Evolutionary conservation across 1,140 invertebrate species (phyloP), one percentile per base, ranked within the genome.

Genomic region (Scaptodrosophila lebanonensis): DNA sequence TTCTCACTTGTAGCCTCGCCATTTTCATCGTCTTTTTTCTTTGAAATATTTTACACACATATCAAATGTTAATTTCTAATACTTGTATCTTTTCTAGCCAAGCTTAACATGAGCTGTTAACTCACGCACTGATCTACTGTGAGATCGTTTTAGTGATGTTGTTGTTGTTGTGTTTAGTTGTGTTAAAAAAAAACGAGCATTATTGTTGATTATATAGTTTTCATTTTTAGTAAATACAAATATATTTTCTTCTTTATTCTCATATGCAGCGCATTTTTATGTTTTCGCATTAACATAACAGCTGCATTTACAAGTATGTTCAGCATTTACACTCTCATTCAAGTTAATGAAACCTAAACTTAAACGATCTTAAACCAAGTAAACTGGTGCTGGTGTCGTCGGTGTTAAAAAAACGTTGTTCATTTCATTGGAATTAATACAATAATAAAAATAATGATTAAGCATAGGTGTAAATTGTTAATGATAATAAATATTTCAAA

Each of bases 231-330:
- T 77, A 68, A 72, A 73, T 77, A 77, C 68, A 77, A 77, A 77
- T 79, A 77, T 77, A 73, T 73, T 79, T 77, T 51, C 35, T 59
- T 61, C 68, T 73, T 76, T 40, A 45, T 50, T 66, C 76, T 69
- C 44, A 75, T 51, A 58, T 63, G 51, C 66, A 69, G 70, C 70
- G 54, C 52, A 64, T 61, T 75, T 76, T 75, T 73, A 79, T 79
- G 73, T 77, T 77, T 77, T 79, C 58, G 65, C 64, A 58, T 68
- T 79, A 77, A 73, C 73, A 77, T 79, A 77, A 77, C 73, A 56
- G 75, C 73, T 66, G 60, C 73, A 79, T 63, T 53, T 59, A 52
- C 60, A 50, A 18, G 43, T 51, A 6, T 15, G 40, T 50, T 63
- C 61, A 65, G 47, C 45, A 66, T 57, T 52, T 60, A 64, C 63